Base-by-base conservation (phyloP, 92 coral and sea anemone genomes). In the Pocillopora meandrina region DNA sequence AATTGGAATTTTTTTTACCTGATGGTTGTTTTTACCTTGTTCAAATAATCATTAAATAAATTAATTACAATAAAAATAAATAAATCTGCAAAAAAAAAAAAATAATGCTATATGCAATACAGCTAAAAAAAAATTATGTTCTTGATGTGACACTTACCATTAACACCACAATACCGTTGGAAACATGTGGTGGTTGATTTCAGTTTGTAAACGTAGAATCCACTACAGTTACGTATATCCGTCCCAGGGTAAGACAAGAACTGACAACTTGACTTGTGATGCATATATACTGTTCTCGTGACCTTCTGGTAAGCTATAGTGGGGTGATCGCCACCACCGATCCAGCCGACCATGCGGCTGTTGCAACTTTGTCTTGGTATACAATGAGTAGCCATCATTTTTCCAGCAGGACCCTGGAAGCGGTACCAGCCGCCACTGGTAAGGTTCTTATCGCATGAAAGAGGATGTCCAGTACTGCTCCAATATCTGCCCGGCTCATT, bases 371-470 rank as follows among this genome's bases (percentile, higher is more conserved):
- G 9, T 9, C 26, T 21, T 4, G 87, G 87, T 18, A 83, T 75
- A 33, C 87, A 83, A 49, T 83, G 59, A 34, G 80, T 34, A 33
- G 87, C 71, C 80, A 83, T 74, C 87, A 83, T 83, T 56, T 12
- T 65, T 0, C 87, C 87, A 62, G 87, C 87, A 1, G 42, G 74
- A 19, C 87, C 87, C 2, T 12, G 23, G 33, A 83, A 83, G 14
- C 81, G 87, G 49, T 83, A 83, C 87, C 87, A 83, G 52, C 52
- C 52, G 31, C 3, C 0, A 68, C 49, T 19, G 2, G 31, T 10
- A 49, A 79, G 67, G 1, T 5, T 12, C 8, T 12, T 18, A 36
- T 81, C 85, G 19, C 85, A 81, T 20, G 10, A 5, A 42, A 4
- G 0, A 7, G 5, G 14, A 2, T 21, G 42, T 8, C 75, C 84